Evolutionary conservation across 2,888 invertebrate genomes (phyloP).

Genomic region (Odontocerum albicorne): DNA sequence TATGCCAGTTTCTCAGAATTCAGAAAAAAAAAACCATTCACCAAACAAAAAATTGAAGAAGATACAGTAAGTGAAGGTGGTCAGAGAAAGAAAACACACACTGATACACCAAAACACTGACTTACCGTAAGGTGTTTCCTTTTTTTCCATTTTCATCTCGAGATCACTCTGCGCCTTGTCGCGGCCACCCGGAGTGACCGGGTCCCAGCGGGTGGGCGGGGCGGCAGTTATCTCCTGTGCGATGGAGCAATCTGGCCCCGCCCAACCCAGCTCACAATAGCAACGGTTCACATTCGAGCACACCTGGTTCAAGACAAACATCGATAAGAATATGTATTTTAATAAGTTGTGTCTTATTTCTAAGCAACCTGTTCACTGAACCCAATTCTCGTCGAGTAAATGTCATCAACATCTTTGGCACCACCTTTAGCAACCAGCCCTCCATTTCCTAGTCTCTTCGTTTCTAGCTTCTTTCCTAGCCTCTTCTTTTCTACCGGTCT

Average conservation of each 20-base stretch:
- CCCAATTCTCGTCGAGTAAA: not conserved
- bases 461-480: no score
- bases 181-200: slow-evolving; percentile 57
- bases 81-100: no score
- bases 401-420: slow-evolving; percentile 11
- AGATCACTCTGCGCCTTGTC: slow-evolving; percentile 58
- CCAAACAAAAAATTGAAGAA: no score
- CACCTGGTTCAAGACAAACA: slow-evolving; percentile 62
- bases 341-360: no score
- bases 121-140: slow-evolving; percentile 94
- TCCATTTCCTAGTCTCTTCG: no score
- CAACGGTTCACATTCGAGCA: slow-evolving; percentile 94
- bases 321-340: not conserved
- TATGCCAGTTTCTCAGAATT: no score
- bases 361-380: not conserved
- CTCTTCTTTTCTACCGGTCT: no score
- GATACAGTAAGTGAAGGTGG: no score
- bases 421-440: no score
- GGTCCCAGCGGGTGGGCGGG: slow-evolving; percentile 51
- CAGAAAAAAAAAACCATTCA: no score
- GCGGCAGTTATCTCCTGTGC: slow-evolving; percentile 68
- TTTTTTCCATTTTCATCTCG: slow-evolving; percentile 74
- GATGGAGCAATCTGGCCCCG: slow-evolving; percentile 84
- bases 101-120: no score
- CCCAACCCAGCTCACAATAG: slow-evolving; percentile 87